Conservation (phyloP, 2,888 invertebrate genomes). For the Molorchus minor region DNA sequence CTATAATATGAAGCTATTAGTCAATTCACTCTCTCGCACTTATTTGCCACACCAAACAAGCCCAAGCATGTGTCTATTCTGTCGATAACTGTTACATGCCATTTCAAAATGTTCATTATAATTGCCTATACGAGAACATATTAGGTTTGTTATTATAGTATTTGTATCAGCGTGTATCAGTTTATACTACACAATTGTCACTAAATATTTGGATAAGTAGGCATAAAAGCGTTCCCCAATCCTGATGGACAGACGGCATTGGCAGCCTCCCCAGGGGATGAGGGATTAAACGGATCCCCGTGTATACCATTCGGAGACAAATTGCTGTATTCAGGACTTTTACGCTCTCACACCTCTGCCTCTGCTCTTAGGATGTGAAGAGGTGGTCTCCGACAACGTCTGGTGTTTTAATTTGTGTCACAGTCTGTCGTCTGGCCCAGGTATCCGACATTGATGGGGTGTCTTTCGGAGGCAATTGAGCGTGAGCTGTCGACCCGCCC, state of each 20-base stretch:
- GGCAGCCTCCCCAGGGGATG: constrained; percentile 38
- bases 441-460: constrained; percentile 43
- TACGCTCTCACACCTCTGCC: constrained; percentile 55
- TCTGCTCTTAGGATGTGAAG: constrained; percentile 29
- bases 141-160: constrained; percentile 45
- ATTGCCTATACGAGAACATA: constrained; percentile 33
- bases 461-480: constrained; percentile 60
- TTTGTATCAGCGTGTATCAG: constrained; percentile 45
- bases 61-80: too few relatives aligned
- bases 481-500: constrained; percentile 58
- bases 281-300: constrained; percentile 47
- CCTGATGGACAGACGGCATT: constrained; percentile 50
- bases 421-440: constrained; percentile 40
- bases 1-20: too few relatives aligned
- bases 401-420: constrained; percentile 28
- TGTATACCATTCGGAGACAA: constrained; percentile 51
- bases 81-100: too few relatives aligned
- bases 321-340: constrained; percentile 56
- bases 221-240: constrained; percentile 45
- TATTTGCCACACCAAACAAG: too few relatives aligned
- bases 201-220: constrained; percentile 51
- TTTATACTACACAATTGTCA: constrained; percentile 44
- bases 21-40: too few relatives aligned
- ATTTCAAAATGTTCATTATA: constrained; percentile 21
- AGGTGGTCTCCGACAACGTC: background rate